Percentiles rank a stretch among this genome's conserved stretches.
phyloP scores from a whole-genome alignment of 2,888 invertebrate genomes.

The Apodemia duryi region DNA sequence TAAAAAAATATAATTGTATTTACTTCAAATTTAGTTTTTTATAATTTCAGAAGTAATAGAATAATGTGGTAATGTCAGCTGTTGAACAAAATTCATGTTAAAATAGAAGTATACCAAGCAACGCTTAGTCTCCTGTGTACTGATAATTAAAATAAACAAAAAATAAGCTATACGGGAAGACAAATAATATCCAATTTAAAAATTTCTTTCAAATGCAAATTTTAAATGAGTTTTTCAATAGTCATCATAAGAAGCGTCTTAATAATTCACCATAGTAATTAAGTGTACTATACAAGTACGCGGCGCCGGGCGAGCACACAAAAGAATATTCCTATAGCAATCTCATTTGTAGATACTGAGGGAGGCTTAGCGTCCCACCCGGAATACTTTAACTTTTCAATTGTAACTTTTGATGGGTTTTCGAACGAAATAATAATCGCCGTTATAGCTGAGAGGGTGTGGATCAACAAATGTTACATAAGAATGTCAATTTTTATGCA shows the following conservation, averaged over 20 bases:
- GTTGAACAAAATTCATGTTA: neutral
- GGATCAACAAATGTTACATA: constrained; percentile 69
- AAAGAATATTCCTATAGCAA: constrained; percentile 66
- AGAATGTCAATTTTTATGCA: constrained; percentile 74
- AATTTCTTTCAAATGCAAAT: constrained; percentile 15
- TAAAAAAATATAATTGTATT: too few relatives aligned
- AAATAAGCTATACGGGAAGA: neutral
- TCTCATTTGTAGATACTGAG: constrained; percentile 71
- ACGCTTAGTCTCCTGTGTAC: neutral
- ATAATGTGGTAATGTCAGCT: neutral
- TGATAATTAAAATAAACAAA: neutral
- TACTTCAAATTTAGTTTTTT: neutral
- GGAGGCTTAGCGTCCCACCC: constrained; percentile 65
- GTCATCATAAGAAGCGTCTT: constrained; percentile 17
- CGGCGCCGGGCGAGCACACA: constrained; percentile 51
- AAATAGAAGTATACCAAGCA: neutral
- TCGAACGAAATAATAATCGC: constrained; percentile 78
- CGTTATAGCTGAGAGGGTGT: constrained; percentile 66
- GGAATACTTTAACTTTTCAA: constrained; percentile 80
- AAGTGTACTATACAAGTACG: constrained; percentile 39
- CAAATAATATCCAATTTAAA: constrained; percentile 14
- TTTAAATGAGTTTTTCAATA: constrained; percentile 15
- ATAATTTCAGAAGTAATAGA: too few relatives aligned
- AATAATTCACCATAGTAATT: constrained; percentile 37
- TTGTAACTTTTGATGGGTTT: constrained; percentile 80